phyloP scores from a whole-genome alignment of 2,113 vertebrate genomes.

The Miniopterus natalensis region DNA sequence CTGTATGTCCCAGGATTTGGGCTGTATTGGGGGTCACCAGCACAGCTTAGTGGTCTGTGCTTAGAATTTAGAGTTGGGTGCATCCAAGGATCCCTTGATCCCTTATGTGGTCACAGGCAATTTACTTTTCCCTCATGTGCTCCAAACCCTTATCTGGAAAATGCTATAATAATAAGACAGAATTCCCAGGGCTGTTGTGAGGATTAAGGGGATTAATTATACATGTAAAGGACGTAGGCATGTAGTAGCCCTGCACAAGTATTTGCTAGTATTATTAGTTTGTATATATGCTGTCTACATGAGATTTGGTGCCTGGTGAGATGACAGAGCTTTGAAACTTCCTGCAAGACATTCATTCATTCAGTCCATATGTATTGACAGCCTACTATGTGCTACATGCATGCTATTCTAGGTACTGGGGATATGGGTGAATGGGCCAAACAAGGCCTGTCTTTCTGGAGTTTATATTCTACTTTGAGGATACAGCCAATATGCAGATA shows the following conservation, averaged over 20 bases:
- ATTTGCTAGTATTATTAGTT: not conserved
- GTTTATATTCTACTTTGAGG: slow-evolving; percentile 30
- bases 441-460: not conserved
- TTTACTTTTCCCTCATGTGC: not conserved
- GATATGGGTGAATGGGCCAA: not conserved
- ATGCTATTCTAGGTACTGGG: not conserved
- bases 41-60: not conserved
- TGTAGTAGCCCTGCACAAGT: not conserved
- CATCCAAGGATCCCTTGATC: not conserved
- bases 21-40: not conserved
- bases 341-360: not conserved
- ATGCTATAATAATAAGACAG: not conserved
- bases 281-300: not conserved
- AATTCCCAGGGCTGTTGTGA: not conserved
- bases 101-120: not conserved
- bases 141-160: not conserved
- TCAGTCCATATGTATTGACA: not conserved
- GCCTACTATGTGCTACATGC: rapidly evolving
- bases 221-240: not conserved
- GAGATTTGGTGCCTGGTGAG: not conserved
- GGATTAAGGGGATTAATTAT: not conserved
- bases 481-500: not conserved
- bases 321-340: not conserved
- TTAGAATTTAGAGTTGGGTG: too few species aligned
- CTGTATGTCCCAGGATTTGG: not conserved